phyloP scores from a whole-genome alignment of 2,888 invertebrate genomes.

The Amphiduros pacificus region DNA sequence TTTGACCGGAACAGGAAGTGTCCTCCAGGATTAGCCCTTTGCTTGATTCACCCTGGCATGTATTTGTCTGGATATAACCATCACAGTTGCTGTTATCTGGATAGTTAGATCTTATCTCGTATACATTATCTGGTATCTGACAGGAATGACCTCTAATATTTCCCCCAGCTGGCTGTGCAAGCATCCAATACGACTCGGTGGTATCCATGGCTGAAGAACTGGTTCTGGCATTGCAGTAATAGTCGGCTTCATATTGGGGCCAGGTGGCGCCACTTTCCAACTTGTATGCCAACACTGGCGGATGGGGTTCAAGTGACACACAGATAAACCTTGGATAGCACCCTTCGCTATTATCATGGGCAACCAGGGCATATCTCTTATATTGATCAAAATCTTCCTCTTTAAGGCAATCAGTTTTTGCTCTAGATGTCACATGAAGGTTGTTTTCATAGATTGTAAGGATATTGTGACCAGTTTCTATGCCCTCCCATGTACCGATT shows the following conservation, averaged over 20 bases:
- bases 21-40: no score
- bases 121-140: no score
- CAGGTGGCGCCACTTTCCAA: not conserved
- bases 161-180: no score
- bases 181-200: no score
- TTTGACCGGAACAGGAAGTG: no score
- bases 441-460: not conserved
- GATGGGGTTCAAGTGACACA: not conserved
- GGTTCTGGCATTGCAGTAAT: not conserved
- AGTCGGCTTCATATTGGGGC: not conserved
- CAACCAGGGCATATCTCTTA: not conserved
- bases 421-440: not conserved
- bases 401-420: not conserved
- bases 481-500: not conserved
- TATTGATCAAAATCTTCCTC: not conserved
- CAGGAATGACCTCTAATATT: no score
- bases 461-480: not conserved
- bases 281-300: not conserved
- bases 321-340: not conserved
- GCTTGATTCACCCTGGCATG: no score
- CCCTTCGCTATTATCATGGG: not conserved
- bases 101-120: no score
- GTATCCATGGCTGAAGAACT: no score
- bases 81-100: no score
- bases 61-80: no score